phyloP scores from a whole-genome alignment of 2,888 invertebrate genomes.

The Orthonychiurus folsomi region DNA sequence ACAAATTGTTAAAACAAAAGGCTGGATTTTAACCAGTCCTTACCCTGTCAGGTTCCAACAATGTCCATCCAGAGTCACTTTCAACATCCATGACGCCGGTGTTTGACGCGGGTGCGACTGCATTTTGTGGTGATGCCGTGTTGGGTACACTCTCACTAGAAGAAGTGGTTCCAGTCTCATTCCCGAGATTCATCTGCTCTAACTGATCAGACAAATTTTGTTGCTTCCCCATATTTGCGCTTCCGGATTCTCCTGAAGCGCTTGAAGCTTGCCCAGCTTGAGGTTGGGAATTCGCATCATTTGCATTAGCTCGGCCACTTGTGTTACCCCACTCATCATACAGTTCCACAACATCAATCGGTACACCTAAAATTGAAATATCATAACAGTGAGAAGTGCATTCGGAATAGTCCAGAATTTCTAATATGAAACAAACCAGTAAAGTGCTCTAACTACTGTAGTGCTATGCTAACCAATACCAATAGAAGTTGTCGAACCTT shows the following conservation, averaged over 20 bases:
- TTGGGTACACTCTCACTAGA: slow-evolving; percentile 8
- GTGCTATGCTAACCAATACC: neutral
- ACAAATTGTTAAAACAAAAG: too few relatives aligned
- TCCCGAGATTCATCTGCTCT: slow-evolving; percentile 16
- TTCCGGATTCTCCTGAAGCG: slow-evolving; percentile 3
- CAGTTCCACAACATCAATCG: slow-evolving; percentile 38
- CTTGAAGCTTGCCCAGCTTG: slow-evolving; percentile 5
- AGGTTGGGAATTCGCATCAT: neutral
- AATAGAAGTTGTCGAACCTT: slow-evolving; percentile 12
- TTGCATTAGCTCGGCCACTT: slow-evolving; percentile 18
- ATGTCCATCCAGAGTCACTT: slow-evolving; percentile 31
- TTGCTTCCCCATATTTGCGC: neutral
- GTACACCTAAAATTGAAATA: slow-evolving; percentile 26
- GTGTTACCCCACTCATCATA: slow-evolving; percentile 36
- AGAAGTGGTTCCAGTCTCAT: neutral
- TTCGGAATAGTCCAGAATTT: neutral
- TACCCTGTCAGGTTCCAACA: slow-evolving; percentile 27
- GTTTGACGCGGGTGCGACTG: neutral
- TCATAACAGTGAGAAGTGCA: neutral
- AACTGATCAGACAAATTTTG: slow-evolving; percentile 13
- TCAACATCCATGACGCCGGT: slow-evolving; percentile 10
- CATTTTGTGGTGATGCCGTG: neutral
- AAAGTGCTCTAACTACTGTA: neutral
- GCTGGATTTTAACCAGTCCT: too few relatives aligned
- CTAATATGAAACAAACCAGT: too few relatives aligned